These are phyloP conservation scores for Drosophila mettleri DNA, from an alignment of 2,888 invertebrate species.

Conservation along the genomic window DNA sequence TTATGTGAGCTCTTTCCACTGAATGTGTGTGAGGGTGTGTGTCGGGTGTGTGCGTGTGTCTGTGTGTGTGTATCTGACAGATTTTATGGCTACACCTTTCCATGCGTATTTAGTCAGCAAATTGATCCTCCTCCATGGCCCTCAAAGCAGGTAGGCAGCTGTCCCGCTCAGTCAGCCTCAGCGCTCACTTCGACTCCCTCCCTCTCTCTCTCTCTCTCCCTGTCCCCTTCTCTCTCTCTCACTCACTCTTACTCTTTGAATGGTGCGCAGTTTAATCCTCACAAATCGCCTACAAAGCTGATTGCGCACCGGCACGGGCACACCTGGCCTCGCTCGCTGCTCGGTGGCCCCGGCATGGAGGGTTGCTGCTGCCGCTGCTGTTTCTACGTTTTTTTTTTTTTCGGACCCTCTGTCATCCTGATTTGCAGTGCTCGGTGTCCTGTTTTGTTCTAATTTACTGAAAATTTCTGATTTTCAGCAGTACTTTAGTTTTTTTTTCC, in stretches of 20 bases:
- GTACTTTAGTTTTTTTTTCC: constrained; percentile 9
- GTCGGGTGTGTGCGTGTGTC: constrained; percentile 6
- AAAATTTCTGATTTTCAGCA: constrained; percentile 51
- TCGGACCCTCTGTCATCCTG: constrained; percentile 16
- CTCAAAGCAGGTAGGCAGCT: constrained; percentile 65
- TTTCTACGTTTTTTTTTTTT: constrained; percentile 5
- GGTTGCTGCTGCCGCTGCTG: constrained; percentile 47
- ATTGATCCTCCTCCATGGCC: constrained; percentile 74
- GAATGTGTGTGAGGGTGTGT: constrained; percentile 2
- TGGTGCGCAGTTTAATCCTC: constrained; percentile 77
- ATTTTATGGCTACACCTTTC: constrained; percentile 78
- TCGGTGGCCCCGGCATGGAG: constrained; percentile 38
- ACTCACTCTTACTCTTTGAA: constrained; percentile 2
- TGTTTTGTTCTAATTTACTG: constrained; percentile 65
- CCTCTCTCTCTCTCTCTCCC: neutral
- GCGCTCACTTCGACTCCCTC: too few species aligned
- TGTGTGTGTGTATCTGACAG: constrained; percentile 55
- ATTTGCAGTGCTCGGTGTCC: constrained; percentile 62
- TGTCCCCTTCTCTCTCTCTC: neutral
- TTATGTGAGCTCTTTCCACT: constrained; percentile 41
- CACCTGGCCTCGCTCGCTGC: constrained; percentile 41
- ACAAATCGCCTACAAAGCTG: constrained; percentile 81
- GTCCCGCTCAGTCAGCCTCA: constrained; percentile 27
- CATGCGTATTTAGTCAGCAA: constrained; percentile 76
- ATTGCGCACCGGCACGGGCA: constrained; percentile 65